Conservation (phyloP, 2,113 vertebrate species). For the Acinonyx jubatus region DNA sequence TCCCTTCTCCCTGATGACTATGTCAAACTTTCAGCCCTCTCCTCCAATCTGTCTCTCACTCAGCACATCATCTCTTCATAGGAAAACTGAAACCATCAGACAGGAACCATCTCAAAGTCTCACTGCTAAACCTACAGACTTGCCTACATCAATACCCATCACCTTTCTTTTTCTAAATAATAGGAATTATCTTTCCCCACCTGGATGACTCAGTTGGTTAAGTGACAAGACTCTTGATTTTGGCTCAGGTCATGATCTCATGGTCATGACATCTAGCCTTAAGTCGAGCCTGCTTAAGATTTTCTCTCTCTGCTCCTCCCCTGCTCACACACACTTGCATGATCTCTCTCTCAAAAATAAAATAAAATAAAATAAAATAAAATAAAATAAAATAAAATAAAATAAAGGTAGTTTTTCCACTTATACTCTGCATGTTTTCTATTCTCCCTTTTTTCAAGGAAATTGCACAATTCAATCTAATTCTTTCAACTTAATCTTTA, state of each 20-base stretch:
- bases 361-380: not conserved
- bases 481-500: constrained; percentile 12
- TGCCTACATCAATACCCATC: not conserved
- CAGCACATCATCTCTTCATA: not conserved
- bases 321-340: too few relatives aligned
- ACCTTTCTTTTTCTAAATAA: not conserved
- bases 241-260: too few relatives aligned
- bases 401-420: not conserved
- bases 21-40: not conserved
- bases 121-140: not conserved
- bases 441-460: not conserved
- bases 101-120: not conserved
- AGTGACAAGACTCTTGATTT: too few relatives aligned
- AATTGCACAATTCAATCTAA: not conserved
- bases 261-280: too few relatives aligned
- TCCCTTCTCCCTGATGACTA: not conserved
- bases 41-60: not conserved
- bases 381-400: not conserved
- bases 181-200: not conserved
- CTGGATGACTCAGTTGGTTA: too few relatives aligned
- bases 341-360: too few relatives aligned
- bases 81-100: not conserved
- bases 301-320: too few relatives aligned
- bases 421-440: not conserved
- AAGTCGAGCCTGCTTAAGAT: too few relatives aligned